Conservation (phyloP, 2,797 vertebrate genomes). For the Aldrovandia affinis region DNA sequence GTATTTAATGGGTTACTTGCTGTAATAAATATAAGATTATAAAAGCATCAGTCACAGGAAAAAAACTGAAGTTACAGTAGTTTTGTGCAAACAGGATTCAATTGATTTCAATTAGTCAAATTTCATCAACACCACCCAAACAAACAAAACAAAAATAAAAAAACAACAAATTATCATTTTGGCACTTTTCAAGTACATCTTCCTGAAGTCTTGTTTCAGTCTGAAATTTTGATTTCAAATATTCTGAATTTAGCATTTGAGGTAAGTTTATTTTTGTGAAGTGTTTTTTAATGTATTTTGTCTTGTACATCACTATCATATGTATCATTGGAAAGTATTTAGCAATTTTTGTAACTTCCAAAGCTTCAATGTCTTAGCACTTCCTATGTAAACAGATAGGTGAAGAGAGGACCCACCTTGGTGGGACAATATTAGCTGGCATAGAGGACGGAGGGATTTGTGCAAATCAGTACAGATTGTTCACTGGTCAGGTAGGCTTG, state of each 20-base stretch:
- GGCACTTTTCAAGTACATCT: slow-evolving; percentile 80
- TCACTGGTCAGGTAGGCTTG: slow-evolving; percentile 30
- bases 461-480: slow-evolving; percentile 29
- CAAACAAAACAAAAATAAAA: slow-evolving; percentile 72
- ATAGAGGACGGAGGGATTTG: slow-evolving; percentile 17
- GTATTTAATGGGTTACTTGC: slow-evolving; percentile 84
- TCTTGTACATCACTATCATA: not conserved
- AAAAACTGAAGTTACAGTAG: slow-evolving; percentile 97
- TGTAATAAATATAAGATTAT: slow-evolving; percentile 90
- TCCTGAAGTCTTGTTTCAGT: slow-evolving; percentile 45
- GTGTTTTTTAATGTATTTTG: slow-evolving; percentile 12
- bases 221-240: slow-evolving; percentile 27
- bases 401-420: not conserved
- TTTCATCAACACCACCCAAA: slow-evolving; percentile 53
- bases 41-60: slow-evolving; percentile 95
- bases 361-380: not conserved
- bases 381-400: not conserved
- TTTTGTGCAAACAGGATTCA: slow-evolving; percentile 81
- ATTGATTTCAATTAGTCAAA: slow-evolving; percentile 57
- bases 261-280: slow-evolving; percentile 40
- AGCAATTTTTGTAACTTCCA: slow-evolving; percentile 2
- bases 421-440: not conserved
- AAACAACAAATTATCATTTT: slow-evolving; percentile 72
- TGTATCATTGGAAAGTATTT: slow-evolving; percentile 1
- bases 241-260: slow-evolving; percentile 41